Percentiles rank a stretch among this genome's conserved stretches.
Evolutionary conservation across 2,113 vertebrate species (phyloP).

Genomic region (Embiotoca jacksoni): DNA sequence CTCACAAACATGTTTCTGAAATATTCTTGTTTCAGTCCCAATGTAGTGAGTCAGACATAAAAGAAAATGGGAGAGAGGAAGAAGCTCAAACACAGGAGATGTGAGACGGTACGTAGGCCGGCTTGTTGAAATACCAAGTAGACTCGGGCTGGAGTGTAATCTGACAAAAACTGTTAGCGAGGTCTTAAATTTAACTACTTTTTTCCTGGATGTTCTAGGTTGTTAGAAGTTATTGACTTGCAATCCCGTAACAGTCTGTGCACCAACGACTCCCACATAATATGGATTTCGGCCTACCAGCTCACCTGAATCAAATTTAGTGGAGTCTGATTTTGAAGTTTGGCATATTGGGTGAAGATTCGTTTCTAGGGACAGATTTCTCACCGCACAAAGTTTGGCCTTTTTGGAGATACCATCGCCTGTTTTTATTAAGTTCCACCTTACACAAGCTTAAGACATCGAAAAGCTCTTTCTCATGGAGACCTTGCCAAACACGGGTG

Average conservation of each 20-base stretch:
- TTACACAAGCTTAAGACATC: no score
- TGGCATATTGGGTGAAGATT: background rate
- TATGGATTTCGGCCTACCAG: constrained; percentile 44
- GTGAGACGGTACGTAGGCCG: constrained; percentile 13
- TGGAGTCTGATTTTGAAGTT: background rate
- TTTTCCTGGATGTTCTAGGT: constrained; percentile 20
- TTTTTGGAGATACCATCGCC: no score
- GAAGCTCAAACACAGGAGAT: constrained; percentile 4
- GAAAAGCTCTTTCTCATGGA: no score
- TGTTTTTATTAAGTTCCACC: no score
- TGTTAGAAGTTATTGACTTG: constrained; percentile 34
- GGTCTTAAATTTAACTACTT: constrained; percentile 17
- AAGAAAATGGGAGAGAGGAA: constrained; percentile 13
- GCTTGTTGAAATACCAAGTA: background rate
- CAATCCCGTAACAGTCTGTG: background rate
- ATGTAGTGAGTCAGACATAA: background rate
- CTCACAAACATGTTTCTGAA: constrained; percentile 4
- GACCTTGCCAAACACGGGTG: constrained; percentile 1
- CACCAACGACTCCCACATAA: constrained; percentile 44
- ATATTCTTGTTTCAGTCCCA: background rate
- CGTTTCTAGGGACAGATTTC: background rate
- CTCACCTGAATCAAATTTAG: constrained; percentile 22
- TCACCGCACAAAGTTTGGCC: background rate
- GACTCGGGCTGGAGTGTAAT: constrained; percentile 13
- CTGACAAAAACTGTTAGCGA: background rate